Percentiles rank a stretch among this genome's conserved stretches.
These are phyloP conservation scores for Nettapus auritus DNA, from an alignment of 2,113 vertebrate species.

Conservation along the genomic window DNA sequence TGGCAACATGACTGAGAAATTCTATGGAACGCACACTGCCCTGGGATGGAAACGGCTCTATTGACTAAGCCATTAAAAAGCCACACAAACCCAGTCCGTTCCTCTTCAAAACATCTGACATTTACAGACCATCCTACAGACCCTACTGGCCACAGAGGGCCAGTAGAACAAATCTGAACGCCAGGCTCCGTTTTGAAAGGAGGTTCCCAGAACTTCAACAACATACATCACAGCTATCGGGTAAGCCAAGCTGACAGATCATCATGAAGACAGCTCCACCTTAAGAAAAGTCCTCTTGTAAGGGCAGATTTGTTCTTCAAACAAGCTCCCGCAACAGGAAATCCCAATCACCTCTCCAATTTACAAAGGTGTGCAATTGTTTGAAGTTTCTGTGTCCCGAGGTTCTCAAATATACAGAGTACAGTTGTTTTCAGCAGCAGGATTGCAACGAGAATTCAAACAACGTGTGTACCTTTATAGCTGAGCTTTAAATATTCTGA, in stretches of 20 bases:
- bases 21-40: background rate
- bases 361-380: background rate
- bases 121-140: background rate
- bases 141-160: too few relatives aligned
- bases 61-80: background rate
- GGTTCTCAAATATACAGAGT: background rate
- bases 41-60: background rate
- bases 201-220: background rate
- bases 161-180: background rate
- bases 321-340: background rate
- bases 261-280: fast-evolving
- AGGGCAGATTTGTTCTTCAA: background rate
- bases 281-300: background rate
- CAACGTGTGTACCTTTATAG: background rate
- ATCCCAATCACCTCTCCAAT: background rate
- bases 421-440: background rate
- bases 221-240: background rate
- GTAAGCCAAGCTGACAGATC: background rate
- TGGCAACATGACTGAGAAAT: background rate
- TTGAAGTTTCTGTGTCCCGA: background rate
- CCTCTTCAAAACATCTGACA: background rate
- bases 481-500: background rate
- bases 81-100: background rate
- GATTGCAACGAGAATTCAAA: too few relatives aligned
- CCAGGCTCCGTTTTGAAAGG: background rate